These are phyloP conservation scores for Eutrigla gurnardus DNA, from an alignment of 2,797 vertebrate genomes.

Conservation along the genomic window DNA sequence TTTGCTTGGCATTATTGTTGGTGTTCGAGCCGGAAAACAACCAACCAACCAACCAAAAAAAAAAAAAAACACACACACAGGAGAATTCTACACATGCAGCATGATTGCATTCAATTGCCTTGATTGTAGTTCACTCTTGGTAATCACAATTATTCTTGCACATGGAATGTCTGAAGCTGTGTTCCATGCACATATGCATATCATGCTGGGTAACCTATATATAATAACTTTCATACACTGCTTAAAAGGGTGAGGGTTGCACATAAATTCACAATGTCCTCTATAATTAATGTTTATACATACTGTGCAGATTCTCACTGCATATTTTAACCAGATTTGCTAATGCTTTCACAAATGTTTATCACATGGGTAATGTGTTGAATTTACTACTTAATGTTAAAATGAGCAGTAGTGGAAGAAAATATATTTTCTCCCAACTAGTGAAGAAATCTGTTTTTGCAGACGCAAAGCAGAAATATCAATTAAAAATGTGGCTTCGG, in stretches of 20 bases:
- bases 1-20: conserved; percentile 9
- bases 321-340: conserved; percentile 9
- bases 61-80: background rate
- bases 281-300: conserved; percentile 1
- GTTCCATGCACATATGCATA: background rate
- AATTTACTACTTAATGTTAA: conserved; percentile 4
- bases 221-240: background rate
- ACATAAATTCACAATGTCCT: conserved; percentile 12
- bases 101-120: background rate
- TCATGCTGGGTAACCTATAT: background rate
- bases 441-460: background rate
- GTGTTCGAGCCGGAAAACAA: background rate
- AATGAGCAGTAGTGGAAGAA: background rate
- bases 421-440: background rate
- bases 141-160: background rate
- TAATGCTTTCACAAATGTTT: conserved; percentile 17
- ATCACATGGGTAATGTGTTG: conserved; percentile 1
- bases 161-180: background rate
- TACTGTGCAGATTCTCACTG: background rate
- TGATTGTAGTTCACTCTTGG: background rate
- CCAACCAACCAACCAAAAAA: no score
- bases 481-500: conserved; percentile 1
- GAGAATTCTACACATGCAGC: conserved; percentile 8
- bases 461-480: conserved; percentile 6
- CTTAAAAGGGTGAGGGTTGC: conserved; percentile 10